Conservation (phyloP, 2,888 invertebrate genomes). For the Hirtodrosophila confusa region DNA sequence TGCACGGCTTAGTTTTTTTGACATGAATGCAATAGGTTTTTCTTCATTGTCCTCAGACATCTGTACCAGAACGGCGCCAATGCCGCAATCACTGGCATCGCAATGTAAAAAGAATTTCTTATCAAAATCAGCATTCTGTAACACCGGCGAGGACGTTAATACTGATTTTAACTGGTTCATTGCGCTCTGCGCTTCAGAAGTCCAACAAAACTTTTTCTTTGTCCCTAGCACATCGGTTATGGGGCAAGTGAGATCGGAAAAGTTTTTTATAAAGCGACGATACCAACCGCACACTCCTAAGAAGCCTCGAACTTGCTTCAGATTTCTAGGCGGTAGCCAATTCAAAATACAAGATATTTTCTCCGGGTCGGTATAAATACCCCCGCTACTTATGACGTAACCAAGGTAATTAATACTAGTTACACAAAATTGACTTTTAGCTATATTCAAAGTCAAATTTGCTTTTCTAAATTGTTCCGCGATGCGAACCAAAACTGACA, state of each 20-base stretch:
- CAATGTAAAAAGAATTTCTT: conserved; percentile 4
- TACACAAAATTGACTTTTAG: conserved; percentile 1
- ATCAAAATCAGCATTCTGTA: conserved; percentile 11
- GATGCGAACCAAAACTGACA: not conserved
- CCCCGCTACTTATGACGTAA: not conserved
- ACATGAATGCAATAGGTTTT: conserved; percentile 8
- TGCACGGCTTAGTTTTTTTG: conserved; percentile 1
- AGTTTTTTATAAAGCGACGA: conserved; percentile 1
- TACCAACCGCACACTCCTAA: conserved; percentile 14
- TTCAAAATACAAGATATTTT: not conserved
- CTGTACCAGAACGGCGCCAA: conserved; percentile 8
- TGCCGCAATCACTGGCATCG: conserved; percentile 11
- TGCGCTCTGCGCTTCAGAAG: not conserved
- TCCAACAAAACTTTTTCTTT: conserved; percentile 10
- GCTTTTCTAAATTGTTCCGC: not conserved
- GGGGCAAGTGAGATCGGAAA: conserved; percentile 1
- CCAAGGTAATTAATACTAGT: not conserved
- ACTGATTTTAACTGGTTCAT: not conserved
- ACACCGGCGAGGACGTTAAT: conserved; percentile 5
- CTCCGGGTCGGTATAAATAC: not conserved
- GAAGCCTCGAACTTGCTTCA: not conserved
- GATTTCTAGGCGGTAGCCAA: not conserved
- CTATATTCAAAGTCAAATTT: not conserved
- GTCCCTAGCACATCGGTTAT: not conserved
- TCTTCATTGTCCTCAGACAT: conserved; percentile 1